Evolutionary conservation across 2,888 invertebrate genomes (phyloP).

Genomic region (Xanthostigma xanthostigma): DNA sequence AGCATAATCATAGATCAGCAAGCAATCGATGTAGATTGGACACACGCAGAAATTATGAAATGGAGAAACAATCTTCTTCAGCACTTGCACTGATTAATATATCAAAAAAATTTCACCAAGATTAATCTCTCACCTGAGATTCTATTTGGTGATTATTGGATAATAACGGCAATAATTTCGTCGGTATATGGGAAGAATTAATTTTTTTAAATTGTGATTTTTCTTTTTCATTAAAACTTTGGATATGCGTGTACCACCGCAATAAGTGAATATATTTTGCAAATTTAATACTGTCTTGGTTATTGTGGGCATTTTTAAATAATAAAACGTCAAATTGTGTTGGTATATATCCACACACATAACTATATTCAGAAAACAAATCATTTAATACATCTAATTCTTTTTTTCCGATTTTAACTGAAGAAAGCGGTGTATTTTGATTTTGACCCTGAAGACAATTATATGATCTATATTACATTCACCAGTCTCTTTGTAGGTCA

Average conservation of each 20-base stretch:
- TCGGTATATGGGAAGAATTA: no score
- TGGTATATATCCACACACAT: constrained; percentile 38
- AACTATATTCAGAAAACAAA: constrained; percentile 38
- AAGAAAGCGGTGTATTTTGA: not conserved
- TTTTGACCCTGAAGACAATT: not conserved
- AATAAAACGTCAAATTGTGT: constrained; percentile 34
- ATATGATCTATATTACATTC: not conserved
- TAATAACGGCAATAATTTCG: not conserved
- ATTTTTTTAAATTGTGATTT: constrained; percentile 26
- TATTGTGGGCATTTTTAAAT: constrained; percentile 25
- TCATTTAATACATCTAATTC: constrained; percentile 20
- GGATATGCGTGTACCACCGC: constrained; percentile 46
- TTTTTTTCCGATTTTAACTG: constrained; percentile 12
- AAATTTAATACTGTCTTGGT: constrained; percentile 18
- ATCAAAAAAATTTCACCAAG: not conserved
- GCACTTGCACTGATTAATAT: not conserved
- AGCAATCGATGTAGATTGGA: not conserved
- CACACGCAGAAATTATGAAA: constrained; percentile 1
- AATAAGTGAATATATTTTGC: constrained; percentile 32
- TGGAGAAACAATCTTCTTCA: constrained; percentile 5
- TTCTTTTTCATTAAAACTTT: constrained; percentile 39
- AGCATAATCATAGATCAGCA: not conserved
- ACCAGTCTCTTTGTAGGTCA: constrained; percentile 4
- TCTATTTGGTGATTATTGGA: not conserved
- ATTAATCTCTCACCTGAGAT: not conserved